A percentile compares a stretch with the other conserved stretches of the same genome.
phyloP scores from a whole-genome alignment of 1,140 invertebrate genomes.

The Meloidogyne hapla region DNA sequence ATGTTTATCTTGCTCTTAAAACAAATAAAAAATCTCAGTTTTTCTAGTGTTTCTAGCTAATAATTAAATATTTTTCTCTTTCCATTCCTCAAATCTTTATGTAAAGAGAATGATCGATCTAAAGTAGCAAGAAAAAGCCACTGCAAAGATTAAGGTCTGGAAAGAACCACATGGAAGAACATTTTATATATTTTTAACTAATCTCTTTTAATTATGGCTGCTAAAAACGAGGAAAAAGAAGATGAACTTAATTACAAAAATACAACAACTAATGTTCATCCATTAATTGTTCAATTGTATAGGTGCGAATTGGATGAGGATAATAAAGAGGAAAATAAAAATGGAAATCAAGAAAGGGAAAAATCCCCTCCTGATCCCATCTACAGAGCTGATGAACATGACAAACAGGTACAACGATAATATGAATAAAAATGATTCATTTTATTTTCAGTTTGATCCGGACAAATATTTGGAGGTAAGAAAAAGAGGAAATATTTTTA shows the following conservation, averaged over 20 bases:
- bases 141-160: background rate
- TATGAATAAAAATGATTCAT: background rate
- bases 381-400: constrained; percentile 41
- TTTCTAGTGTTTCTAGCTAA: background rate
- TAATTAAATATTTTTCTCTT: background rate
- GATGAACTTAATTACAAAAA: constrained; percentile 19
- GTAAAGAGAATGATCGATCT: background rate
- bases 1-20: background rate
- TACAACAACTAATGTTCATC: constrained; percentile 22
- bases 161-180: background rate
- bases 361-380: constrained; percentile 32
- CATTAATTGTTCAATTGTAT: constrained; percentile 26
- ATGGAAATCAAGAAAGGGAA: constrained; percentile 2
- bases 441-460: constrained; percentile 52
- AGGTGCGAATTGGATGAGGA: constrained; percentile 20
- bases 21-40: background rate
- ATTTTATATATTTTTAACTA: background rate
- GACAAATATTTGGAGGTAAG: constrained; percentile 45
- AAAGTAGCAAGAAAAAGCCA: background rate
- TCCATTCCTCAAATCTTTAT: background rate
- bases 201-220: background rate
- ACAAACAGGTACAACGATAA: constrained; percentile 22
- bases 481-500: background rate
- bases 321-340: constrained; percentile 12
- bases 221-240: background rate